These are phyloP conservation scores for Mus spretus DNA, from an alignment of 2,797 vertebrate species.

Conservation along the genomic window DNA sequence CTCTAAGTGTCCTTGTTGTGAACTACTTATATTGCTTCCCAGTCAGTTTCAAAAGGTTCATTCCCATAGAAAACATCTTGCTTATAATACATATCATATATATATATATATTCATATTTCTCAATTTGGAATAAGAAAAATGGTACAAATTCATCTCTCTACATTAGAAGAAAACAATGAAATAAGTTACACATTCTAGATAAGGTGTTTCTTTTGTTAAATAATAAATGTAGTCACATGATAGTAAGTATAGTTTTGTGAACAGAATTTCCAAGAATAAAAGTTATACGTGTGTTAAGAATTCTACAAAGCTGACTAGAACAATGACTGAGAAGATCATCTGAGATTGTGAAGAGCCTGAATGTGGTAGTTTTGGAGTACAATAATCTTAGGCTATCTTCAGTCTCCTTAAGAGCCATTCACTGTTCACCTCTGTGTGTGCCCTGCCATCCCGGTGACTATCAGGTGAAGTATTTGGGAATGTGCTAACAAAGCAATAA, in stretches of 20 bases:
- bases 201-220: neutral
- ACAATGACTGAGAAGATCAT: neutral
- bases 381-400: neutral
- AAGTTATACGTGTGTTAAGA: neutral
- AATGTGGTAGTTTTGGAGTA: neutral
- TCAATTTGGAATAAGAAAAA: neutral
- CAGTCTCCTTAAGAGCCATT: neutral
- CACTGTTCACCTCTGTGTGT: neutral
- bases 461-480: neutral
- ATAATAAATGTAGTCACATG: neutral
- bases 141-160: neutral
- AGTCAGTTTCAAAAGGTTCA: neutral
- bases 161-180: neutral
- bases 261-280: neutral
- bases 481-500: neutral
- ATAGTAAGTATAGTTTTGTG: neutral
- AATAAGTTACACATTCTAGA: neutral
- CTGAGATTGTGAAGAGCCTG: neutral
- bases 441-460: neutral
- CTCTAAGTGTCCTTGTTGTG: neutral
- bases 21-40: neutral
- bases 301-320: neutral
- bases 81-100: neutral
- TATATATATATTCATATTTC: neutral
- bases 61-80: neutral